A percentile compares a stretch with the other conserved stretches of the same genome.
These are phyloP conservation scores for Neogobius melanostomus DNA, from an alignment of 2,113 vertebrate genomes.

Conservation along the genomic window DNA sequence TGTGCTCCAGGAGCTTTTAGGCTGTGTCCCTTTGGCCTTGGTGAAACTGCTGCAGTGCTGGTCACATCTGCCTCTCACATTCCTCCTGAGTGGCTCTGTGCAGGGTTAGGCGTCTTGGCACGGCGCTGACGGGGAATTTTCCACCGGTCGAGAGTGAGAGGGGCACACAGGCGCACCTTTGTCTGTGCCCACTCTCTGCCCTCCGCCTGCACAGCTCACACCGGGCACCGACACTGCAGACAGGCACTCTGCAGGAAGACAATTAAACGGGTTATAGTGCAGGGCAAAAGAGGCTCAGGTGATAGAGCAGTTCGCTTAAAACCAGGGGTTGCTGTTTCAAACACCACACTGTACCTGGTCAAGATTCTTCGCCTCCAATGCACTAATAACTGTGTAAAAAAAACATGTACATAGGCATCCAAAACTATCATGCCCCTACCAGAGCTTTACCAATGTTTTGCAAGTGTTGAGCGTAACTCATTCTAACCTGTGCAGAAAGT, in stretches of 20 bases:
- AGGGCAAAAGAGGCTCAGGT: background rate
- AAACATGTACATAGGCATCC: background rate
- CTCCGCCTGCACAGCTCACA: constrained; percentile 44
- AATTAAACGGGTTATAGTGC: background rate
- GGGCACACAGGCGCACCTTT: constrained; percentile 72
- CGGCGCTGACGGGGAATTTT: constrained; percentile 66
- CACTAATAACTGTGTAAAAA: background rate
- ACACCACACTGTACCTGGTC: background rate
- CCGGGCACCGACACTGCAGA: constrained; percentile 38
- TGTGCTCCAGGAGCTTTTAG: background rate
- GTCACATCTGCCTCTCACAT: constrained; percentile 57
- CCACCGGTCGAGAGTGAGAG: constrained; percentile 64
- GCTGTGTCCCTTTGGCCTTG: constrained; percentile 17
- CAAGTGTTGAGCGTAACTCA: constrained; percentile 36
- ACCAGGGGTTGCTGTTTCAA: background rate
- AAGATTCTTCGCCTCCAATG: background rate
- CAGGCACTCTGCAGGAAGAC: background rate
- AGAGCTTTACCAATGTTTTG: constrained; percentile 35
- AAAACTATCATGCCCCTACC: background rate
- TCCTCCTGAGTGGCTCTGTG: constrained; percentile 44
- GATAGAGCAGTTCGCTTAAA: background rate
- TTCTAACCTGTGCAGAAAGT: constrained; percentile 23
- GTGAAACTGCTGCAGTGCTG: constrained; percentile 36
- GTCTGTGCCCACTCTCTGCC: constrained; percentile 58
- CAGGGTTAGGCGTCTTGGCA: constrained; percentile 63